A percentile compares a stretch with the other conserved stretches of the same genome.
Conservation (phyloP, 2,888 invertebrate species). For the Drepana falcataria region DNA sequence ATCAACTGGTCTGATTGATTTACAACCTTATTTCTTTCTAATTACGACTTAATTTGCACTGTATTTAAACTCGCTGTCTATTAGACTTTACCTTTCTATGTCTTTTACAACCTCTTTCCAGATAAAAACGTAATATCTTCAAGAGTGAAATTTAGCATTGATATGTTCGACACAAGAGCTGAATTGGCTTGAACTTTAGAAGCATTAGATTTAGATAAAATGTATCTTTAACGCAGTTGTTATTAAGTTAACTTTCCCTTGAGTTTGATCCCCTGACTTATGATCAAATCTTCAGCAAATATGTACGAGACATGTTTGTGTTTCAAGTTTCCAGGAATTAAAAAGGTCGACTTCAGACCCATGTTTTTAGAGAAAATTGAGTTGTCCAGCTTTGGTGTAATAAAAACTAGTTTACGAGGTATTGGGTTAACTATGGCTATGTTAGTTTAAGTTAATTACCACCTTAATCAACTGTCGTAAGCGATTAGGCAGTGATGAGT, state of each 20-base stretch:
- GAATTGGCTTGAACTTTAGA: constrained; percentile 45
- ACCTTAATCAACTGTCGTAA: neutral
- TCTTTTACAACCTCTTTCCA: constrained; percentile 48
- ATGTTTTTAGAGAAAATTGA: constrained; percentile 46
- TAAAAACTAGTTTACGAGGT: constrained; percentile 33
- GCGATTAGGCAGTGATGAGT: no score
- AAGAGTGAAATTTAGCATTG: constrained; percentile 53
- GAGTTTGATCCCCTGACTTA: constrained; percentile 14
- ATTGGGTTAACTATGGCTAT: constrained; percentile 13
- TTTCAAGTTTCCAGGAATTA: constrained; percentile 57
- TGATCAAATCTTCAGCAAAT: constrained; percentile 20
- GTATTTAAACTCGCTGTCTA: constrained; percentile 3
- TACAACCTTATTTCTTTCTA: constrained; percentile 14
- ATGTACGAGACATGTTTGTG: constrained; percentile 60
- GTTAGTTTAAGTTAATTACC: constrained; percentile 4
- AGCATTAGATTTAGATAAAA: constrained; percentile 9
- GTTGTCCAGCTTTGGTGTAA: constrained; percentile 49
- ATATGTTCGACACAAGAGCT: constrained; percentile 51
- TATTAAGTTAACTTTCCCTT: constrained; percentile 15
- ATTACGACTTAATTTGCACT: constrained; percentile 16
- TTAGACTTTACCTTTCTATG: constrained; percentile 47
- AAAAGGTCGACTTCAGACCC: constrained; percentile 46
- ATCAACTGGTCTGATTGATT: constrained; percentile 16
- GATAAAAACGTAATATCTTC: constrained; percentile 51
- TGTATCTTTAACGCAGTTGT: neutral